These are phyloP conservation scores for Protophormia terraenovae DNA, from an alignment of 2,888 invertebrate genomes.

Conservation along the genomic window DNA sequence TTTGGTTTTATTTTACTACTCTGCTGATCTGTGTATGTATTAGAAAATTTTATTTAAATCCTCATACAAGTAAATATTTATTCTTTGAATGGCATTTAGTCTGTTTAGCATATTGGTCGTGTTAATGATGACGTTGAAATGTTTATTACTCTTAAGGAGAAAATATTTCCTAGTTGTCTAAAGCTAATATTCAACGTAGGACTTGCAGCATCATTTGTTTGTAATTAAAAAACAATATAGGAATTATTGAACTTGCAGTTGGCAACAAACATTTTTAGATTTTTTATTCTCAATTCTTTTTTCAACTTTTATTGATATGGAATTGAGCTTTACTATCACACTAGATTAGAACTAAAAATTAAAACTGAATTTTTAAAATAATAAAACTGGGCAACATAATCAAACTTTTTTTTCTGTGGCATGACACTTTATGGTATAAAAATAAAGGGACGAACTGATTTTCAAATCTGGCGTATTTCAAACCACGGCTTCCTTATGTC, in stretches of 20 bases:
- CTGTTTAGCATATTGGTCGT: conserved; percentile 43
- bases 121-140: conserved; percentile 61
- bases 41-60: conserved; percentile 1
- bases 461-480: no score
- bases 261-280: neutral
- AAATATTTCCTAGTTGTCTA: conserved; percentile 27
- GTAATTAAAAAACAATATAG: neutral
- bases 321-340: no score
- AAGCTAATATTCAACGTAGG: neutral
- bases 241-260: neutral
- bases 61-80: neutral
- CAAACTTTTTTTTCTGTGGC: no score
- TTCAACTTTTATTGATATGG: no score
- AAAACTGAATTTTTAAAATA: no score
- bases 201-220: conserved; percentile 8
- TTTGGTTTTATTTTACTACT: conserved; percentile 34
- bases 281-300: no score
- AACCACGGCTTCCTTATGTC: no score
- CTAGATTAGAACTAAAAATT: no score
- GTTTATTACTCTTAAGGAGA: conserved; percentile 32
- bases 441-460: no score
- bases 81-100: conserved; percentile 13
- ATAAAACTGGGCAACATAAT: no score
- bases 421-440: no score
- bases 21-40: neutral